Percentiles rank a stretch among this genome's conserved stretches.
These are phyloP conservation scores for Drosophila baimaii DNA, from an alignment of 1,140 invertebrate species.

Conservation along the genomic window DNA sequence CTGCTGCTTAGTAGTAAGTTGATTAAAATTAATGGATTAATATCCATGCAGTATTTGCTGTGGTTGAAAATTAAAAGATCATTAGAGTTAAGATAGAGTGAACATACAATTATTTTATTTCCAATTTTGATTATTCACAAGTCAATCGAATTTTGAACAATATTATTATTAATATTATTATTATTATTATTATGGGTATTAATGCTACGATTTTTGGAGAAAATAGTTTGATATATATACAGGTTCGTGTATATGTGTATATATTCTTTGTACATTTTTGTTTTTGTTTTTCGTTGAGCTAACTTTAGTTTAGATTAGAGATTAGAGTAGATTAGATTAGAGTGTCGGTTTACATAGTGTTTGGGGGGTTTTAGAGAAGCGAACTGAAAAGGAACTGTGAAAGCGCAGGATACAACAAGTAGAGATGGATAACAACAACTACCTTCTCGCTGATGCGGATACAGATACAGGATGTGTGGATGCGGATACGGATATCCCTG, in stretches of 20 bases:
- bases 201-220: conserved; percentile 46
- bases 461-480: conserved; percentile 57
- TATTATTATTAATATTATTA: conserved; percentile 12
- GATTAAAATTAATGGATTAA: conserved; percentile 30
- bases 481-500: conserved; percentile 39
- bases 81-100: conserved; percentile 65
- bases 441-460: conserved; percentile 58
- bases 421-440: conserved; percentile 55
- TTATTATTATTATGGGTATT: conserved; percentile 23
- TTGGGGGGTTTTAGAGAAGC: conserved; percentile 68
- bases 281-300: conserved; percentile 29
- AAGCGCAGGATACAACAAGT: conserved; percentile 50
- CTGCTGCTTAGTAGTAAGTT: conserved; percentile 14
- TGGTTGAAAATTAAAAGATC: conserved; percentile 50
- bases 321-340: conserved; percentile 51
- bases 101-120: conserved; percentile 63
- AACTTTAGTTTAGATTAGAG: conserved; percentile 68
- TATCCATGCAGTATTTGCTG: conserved; percentile 40
- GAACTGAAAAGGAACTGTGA: conserved; percentile 47
- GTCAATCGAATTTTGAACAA: conserved; percentile 44
- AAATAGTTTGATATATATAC: conserved; percentile 25
- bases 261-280: conserved; percentile 50
- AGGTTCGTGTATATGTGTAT: conserved; percentile 16
- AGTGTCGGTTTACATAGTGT: conserved; percentile 36
- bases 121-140: conserved; percentile 71